phyloP scores from a whole-genome alignment of 2,113 vertebrate species.

The Sapajus apella region DNA sequence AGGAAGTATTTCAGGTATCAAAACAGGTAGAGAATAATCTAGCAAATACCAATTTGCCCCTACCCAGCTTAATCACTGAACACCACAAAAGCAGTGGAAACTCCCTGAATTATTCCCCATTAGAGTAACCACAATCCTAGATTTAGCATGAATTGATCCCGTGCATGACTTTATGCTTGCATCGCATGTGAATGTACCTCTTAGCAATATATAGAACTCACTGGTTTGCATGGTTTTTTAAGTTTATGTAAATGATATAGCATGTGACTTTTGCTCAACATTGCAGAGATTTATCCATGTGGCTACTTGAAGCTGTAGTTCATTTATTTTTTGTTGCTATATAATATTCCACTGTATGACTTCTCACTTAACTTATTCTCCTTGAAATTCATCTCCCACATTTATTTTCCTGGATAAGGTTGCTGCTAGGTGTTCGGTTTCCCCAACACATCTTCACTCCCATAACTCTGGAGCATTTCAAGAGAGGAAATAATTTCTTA shows the following conservation, averaged over 20 bases:
- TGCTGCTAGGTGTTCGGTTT: background rate
- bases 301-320: background rate
- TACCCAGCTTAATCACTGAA: background rate
- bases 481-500: background rate
- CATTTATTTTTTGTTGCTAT: background rate
- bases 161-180: background rate
- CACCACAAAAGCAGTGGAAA: background rate
- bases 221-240: background rate
- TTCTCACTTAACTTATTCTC: background rate
- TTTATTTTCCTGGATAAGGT: background rate
- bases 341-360: background rate
- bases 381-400: background rate
- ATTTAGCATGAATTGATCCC: background rate
- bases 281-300: background rate
- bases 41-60: background rate
- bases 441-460: background rate
- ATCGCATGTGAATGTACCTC: accelerated
- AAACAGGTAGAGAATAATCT: background rate
- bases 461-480: background rate
- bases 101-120: background rate
- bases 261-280: background rate
- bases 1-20: background rate
- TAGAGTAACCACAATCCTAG: background rate
- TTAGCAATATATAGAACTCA: background rate
- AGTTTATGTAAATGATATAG: background rate